Evolutionary conservation across 1,140 invertebrate species (phyloP).

Genomic region (Polypedilum pembai): DNA sequence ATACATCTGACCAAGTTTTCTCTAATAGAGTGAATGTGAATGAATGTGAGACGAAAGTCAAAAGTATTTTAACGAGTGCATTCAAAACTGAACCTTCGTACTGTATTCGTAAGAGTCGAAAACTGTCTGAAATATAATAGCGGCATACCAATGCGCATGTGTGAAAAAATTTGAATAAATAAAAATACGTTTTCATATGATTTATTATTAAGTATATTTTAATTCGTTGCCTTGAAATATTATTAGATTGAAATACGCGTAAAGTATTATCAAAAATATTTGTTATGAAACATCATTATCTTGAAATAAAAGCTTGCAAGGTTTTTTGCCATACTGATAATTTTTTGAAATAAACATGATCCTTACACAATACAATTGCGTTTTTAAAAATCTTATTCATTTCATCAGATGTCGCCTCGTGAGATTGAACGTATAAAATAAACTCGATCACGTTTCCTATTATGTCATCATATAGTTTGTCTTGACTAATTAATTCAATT

Average conservation of each 20-base stretch:
- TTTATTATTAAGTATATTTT: neutral
- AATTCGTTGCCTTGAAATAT: neutral
- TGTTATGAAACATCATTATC: neutral
- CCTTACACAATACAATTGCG: neutral
- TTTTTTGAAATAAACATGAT: neutral
- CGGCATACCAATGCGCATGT: neutral
- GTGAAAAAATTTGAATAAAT: neutral
- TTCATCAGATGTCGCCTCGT: neutral
- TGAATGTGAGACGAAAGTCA: conserved; percentile 11
- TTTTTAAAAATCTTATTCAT: neutral
- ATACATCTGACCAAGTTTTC: neutral
- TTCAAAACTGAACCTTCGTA: neutral
- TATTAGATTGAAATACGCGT: no score
- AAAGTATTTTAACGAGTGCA: neutral
- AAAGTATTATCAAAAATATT: no score
- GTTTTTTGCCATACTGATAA: neutral
- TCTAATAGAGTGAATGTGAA: neutral
- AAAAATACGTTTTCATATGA: neutral
- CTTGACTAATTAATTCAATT: neutral
- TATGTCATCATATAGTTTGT: neutral
- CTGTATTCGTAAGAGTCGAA: neutral
- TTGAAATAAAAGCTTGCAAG: neutral
- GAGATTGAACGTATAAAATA: neutral
- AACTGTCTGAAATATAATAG: neutral
- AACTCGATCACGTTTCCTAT: neutral